Conservation (phyloP, 1,140 invertebrate genomes). For the Bombus impatiens region DNA sequence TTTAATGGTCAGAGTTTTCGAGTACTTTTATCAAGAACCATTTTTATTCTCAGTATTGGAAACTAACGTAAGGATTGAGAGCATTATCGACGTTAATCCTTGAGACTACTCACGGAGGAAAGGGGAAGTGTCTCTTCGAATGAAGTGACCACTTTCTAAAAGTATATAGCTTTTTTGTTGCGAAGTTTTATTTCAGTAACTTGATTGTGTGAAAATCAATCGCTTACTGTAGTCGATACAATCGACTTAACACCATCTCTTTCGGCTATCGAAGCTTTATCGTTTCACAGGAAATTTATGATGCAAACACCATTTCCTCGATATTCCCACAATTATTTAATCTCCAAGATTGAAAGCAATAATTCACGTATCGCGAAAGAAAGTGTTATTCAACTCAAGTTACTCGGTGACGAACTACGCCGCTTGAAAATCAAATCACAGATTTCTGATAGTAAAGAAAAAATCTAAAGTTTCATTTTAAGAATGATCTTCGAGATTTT, state of each 20-base stretch:
- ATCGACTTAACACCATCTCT: background rate
- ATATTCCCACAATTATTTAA: background rate
- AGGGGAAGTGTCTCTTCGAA: background rate
- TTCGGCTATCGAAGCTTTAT: background rate
- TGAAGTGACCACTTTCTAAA: background rate
- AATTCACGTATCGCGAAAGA: background rate
- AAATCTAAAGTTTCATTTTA: background rate
- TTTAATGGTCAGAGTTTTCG: background rate
- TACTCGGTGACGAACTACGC: background rate
- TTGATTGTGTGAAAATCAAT: background rate
- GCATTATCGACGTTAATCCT: background rate
- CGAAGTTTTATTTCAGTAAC: background rate
- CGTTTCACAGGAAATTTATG: constrained; percentile 6
- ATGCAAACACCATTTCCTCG: background rate
- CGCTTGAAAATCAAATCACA: background rate
- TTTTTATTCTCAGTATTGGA: constrained; percentile 11
- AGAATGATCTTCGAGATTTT: too few relatives aligned
- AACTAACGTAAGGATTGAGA: background rate
- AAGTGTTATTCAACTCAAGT: background rate
- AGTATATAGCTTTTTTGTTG: background rate
- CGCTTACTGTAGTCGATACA: background rate
- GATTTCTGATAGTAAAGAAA: too few relatives aligned
- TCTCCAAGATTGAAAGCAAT: background rate
- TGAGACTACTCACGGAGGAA: background rate
- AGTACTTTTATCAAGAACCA: constrained; percentile 29